Conservation (phyloP, 2,797 vertebrate species). For the Lagorchestes hirsutus region DNA sequence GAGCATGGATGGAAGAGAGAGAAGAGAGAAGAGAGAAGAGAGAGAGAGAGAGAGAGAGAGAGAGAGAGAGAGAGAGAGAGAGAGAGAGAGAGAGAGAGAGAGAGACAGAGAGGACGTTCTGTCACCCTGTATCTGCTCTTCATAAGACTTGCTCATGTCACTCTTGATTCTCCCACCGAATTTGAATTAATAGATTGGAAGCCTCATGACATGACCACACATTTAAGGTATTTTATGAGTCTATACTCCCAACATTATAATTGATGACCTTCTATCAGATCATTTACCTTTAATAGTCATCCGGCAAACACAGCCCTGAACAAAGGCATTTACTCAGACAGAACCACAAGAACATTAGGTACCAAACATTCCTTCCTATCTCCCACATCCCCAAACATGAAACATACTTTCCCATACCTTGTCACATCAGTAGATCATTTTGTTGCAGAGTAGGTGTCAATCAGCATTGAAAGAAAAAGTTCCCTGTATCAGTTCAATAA, state of each 20-base stretch:
- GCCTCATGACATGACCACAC: background rate
- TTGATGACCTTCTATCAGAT: background rate
- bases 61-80: too few species aligned
- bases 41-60: too few species aligned
- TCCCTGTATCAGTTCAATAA: background rate
- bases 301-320: background rate
- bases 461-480: background rate
- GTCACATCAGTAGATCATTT: background rate
- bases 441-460: background rate
- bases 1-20: too few species aligned
- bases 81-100: background rate
- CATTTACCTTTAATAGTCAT: background rate
- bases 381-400: background rate
- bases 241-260: background rate
- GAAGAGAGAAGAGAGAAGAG: too few species aligned
- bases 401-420: background rate
- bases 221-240: background rate
- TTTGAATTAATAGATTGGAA: background rate
- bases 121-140: background rate
- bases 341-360: too few species aligned
- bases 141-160: background rate
- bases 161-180: background rate
- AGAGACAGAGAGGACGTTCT: background rate
- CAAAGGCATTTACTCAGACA: background rate
- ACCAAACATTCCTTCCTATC: background rate